Evolutionary conservation across 2,113 vertebrate genomes (phyloP).

Genomic region (Elephantulus edwardii): DNA sequence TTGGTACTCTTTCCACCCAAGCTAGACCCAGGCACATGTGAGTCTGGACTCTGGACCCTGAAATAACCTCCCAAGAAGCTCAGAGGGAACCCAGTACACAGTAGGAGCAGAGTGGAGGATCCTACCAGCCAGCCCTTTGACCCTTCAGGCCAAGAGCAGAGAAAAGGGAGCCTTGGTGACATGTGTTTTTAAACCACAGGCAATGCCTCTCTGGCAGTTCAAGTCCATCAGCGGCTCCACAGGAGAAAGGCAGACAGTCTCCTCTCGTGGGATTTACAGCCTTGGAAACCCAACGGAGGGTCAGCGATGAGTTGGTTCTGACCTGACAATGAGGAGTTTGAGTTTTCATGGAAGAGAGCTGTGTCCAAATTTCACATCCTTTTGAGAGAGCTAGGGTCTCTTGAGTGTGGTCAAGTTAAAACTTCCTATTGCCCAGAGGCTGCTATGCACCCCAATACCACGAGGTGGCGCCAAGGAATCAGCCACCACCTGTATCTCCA

Average conservation of each 20-base stretch:
- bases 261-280: too few relatives aligned
- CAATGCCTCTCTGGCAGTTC: too few relatives aligned
- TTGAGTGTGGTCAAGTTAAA: neutral
- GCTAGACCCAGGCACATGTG: neutral
- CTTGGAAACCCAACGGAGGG: too few relatives aligned
- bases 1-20: neutral
- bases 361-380: neutral
- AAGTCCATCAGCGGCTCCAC: too few relatives aligned
- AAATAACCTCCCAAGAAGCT: neutral
- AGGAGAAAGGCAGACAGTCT: too few relatives aligned
- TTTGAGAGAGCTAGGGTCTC: neutral
- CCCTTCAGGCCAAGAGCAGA: neutral
- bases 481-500: neutral
- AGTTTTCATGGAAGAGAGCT: neutral
- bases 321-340: too few relatives aligned
- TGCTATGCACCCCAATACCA: constrained; percentile 35
- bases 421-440: neutral
- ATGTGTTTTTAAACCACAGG: too few relatives aligned
- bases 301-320: too few relatives aligned
- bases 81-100: neutral
- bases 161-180: too few relatives aligned
- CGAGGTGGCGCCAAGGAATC: constrained; percentile 45
- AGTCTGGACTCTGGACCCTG: neutral
- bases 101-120: neutral
- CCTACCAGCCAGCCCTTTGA: neutral